Base-by-base conservation (phyloP, 2,888 invertebrate species). In the Melanotus villosus region DNA sequence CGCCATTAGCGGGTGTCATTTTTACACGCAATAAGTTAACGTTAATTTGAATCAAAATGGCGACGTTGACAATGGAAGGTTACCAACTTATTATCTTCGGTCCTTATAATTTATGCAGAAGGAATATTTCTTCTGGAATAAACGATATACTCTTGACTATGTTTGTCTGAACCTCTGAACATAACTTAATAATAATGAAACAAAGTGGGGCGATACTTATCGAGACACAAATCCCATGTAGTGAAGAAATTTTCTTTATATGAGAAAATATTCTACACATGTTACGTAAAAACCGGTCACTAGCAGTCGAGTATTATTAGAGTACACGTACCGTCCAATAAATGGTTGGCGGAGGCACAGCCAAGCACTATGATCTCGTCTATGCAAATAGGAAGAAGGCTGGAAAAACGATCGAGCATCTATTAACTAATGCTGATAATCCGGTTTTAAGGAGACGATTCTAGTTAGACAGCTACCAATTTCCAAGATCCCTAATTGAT, bases 281-380 rank as follows among this genome's bases (percentile, higher is more conserved):
- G 60, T 60, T 60, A 60, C 60, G 60, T 60, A 60, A 60, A 59
- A 60, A 60, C 60, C 60, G 60, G 60, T 60, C 60, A 60, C 47
- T 60, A 59, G 47, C 60, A 47, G 60, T 32, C 47, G 60, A 45
- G 47, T 60, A 60, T 60, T 47, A 47, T 47, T 34, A 60, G 34
- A 47, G 34, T 60, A 60, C 60, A 47, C 47, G 60, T 60, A 60
- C 60, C 47, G 32, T 47, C 45, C 60, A 47, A 60, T 60, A 60
- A 47, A 30, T 47, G 19, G 47, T 47, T 57, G 21, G 47, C 47
- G 26, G 60, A 30, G 47, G 19, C 30, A 26, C 12, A 5, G 36
- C 9, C 56, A 19, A 54, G 18, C 36, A 56, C 56, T 34, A 32
- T 36, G 21, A 34, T 60, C 32, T 32, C 34, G 47, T 45, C 47